These are phyloP conservation scores for Myathropa florea DNA, from an alignment of 2,888 invertebrate species.

Conservation along the genomic window DNA sequence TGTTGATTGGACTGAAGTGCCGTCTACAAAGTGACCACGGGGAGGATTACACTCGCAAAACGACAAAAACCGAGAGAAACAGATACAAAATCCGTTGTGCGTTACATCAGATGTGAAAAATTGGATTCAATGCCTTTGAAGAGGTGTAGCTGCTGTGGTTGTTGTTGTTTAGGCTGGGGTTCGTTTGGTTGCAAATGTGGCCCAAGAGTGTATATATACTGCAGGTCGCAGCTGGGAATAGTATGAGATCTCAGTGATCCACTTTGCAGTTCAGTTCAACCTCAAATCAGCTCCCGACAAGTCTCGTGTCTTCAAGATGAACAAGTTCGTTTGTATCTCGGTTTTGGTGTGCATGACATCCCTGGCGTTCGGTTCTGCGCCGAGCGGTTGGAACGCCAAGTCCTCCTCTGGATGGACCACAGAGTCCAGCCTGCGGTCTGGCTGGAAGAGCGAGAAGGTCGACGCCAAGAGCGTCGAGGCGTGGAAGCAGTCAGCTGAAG, in stretches of 20 bases:
- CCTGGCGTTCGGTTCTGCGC: background rate
- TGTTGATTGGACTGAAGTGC: constrained; percentile 42
- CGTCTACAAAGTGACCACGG: constrained; percentile 26
- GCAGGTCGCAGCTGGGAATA: constrained; percentile 11
- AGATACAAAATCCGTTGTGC: constrained; percentile 22
- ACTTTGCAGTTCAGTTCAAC: constrained; percentile 42
- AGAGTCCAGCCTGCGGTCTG: constrained; percentile 9
- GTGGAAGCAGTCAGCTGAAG: constrained; percentile 26
- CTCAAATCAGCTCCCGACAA: background rate
- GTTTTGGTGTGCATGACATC: constrained; percentile 26
- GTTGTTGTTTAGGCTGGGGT: constrained; percentile 26
- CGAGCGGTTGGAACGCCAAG: constrained; percentile 35
- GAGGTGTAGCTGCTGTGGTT: constrained; percentile 8
- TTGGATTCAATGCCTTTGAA: constrained; percentile 44
- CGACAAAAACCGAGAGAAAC: too few relatives aligned
- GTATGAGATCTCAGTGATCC: constrained; percentile 44
- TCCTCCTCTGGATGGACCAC: constrained; percentile 29
- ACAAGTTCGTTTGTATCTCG: constrained; percentile 39
- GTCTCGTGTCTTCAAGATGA: background rate
- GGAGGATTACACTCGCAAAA: constrained; percentile 51
- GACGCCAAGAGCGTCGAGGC: constrained; percentile 1
- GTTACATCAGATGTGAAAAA: constrained; percentile 52
- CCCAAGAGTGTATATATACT: constrained; percentile 50
- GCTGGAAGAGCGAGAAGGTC: constrained; percentile 32
- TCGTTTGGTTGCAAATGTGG: constrained; percentile 35